These are phyloP conservation scores for Sylvietta virens DNA, from an alignment of 2,113 vertebrate genomes.

Conservation along the genomic window DNA sequence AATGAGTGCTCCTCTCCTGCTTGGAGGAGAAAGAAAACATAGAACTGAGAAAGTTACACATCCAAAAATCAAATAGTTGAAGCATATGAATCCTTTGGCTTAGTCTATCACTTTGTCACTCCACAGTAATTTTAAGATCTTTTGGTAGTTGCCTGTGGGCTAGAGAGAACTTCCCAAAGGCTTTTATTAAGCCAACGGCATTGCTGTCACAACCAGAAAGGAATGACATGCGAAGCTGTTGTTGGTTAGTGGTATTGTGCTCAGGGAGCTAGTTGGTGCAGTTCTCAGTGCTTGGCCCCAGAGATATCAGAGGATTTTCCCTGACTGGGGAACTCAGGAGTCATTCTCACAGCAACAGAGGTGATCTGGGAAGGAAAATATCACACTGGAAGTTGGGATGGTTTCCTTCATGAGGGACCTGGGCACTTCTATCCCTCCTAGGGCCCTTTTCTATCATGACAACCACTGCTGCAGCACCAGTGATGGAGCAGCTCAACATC, in stretches of 20 bases:
- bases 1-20: not conserved
- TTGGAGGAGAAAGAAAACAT: not conserved
- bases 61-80: not conserved
- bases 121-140: not conserved
- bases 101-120: not conserved
- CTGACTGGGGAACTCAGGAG: not conserved
- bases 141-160: not conserved
- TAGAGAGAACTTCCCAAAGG: not conserved
- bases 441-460: not conserved
- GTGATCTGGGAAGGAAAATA: not conserved
- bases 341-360: not conserved
- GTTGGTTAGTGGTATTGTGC: not conserved
- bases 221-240: not conserved
- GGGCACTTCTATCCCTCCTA: not conserved
- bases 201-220: not conserved
- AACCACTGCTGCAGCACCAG: not conserved
- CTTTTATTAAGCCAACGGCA: not conserved
- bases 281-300: not conserved
- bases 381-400: not conserved
- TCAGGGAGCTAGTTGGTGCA: not conserved
- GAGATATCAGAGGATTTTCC: not conserved
- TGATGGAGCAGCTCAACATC: not conserved
- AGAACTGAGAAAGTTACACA: not conserved
- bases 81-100: not conserved
- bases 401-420: too few species aligned